Conservation (phyloP, 2,888 invertebrate genomes). For the Bhutanitis thaidina region DNA sequence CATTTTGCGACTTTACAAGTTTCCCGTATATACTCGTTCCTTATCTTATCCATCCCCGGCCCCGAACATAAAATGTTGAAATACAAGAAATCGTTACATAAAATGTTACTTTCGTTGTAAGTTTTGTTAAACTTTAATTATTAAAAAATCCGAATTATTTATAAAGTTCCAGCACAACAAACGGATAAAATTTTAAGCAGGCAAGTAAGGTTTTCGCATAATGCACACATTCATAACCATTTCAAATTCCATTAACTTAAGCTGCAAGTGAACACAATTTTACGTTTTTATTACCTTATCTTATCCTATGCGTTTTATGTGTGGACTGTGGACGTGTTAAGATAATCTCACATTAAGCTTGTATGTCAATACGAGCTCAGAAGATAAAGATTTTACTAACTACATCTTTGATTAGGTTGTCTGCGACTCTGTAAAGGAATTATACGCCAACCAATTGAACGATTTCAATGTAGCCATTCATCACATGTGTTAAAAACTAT, state of each 20-base stretch:
- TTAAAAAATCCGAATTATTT: too few species aligned
- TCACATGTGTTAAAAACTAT: constrained; percentile 1
- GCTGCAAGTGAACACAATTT: constrained; percentile 10
- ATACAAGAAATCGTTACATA: too few species aligned
- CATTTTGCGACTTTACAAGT: too few species aligned
- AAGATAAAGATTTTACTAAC: constrained; percentile 13
- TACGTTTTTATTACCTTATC: constrained; percentile 14
- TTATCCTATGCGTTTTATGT: constrained; percentile 11
- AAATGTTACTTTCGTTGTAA: too few species aligned
- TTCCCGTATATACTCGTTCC: too few species aligned
- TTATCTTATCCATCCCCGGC: too few species aligned
- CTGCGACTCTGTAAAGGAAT: constrained; percentile 7
- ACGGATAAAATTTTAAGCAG: background rate
- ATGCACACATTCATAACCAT: constrained; percentile 1
- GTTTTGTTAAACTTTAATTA: too few species aligned
- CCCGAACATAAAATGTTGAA: too few species aligned
- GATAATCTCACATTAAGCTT: constrained; percentile 20
- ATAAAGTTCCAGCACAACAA: too few species aligned
- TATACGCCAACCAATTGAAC: background rate
- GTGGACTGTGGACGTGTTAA: constrained; percentile 1
- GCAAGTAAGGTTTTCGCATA: background rate
- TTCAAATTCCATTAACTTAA: constrained; percentile 15
- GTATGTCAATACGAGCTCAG: constrained; percentile 12
- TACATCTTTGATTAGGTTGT: constrained; percentile 2
- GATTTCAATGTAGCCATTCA: background rate